These are phyloP conservation scores for Drosophila fulvimacula DNA, from an alignment of 2,888 invertebrate genomes.

Conservation along the genomic window DNA sequence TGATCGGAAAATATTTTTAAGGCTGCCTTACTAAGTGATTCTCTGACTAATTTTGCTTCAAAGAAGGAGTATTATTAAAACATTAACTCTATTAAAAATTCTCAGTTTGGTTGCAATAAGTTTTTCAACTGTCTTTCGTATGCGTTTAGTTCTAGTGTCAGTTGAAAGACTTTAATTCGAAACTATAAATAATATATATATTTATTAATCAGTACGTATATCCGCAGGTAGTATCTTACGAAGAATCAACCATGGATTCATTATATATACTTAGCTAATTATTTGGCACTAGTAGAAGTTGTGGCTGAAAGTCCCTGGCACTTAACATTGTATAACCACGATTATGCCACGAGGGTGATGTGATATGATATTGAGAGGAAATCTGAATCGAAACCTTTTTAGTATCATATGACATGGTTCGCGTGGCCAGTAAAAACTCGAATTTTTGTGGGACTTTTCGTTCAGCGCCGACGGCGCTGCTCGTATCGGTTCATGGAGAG, in stretches of 20 bases:
- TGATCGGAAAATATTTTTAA: neutral
- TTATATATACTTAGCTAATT: conserved; percentile 51
- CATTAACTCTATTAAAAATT: neutral
- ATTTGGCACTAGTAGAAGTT: conserved; percentile 75
- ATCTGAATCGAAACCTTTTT: neutral
- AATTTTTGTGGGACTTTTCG: neutral
- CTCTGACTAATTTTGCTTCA: neutral
- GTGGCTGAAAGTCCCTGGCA: conserved; percentile 47
- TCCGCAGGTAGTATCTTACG: conserved; percentile 41
- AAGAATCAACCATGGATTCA: conserved; percentile 45
- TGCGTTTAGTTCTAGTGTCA: neutral
- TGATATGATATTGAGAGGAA: neutral
- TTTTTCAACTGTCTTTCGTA: no score
- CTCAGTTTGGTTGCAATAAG: neutral
- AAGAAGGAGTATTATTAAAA: no score
- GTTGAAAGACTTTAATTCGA: neutral
- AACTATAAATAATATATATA: conserved; percentile 68
- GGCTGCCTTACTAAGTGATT: neutral
- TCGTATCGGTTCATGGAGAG: conserved; percentile 79
- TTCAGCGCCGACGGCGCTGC: conserved; percentile 56
- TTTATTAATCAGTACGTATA: conserved; percentile 73
- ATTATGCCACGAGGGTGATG: neutral
- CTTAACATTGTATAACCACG: neutral
- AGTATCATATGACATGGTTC: neutral
- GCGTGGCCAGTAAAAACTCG: neutral